Evolutionary conservation across 1,140 invertebrate species (phyloP).

Genomic region (Monochamus saltuarius): DNA sequence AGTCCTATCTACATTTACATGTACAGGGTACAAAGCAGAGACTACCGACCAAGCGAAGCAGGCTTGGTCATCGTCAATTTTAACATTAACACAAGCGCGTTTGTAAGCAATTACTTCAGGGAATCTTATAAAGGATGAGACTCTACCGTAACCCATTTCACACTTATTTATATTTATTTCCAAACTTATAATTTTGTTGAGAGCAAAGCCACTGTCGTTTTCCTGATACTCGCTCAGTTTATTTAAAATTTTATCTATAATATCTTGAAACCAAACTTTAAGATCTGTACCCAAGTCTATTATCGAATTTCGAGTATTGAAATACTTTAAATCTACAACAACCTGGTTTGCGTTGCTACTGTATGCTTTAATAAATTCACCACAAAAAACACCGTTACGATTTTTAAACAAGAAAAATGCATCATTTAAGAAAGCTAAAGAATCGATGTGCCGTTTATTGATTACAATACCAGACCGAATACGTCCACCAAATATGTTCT

Average conservation of each 20-base stretch:
- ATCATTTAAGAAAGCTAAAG: no score
- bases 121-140: background rate
- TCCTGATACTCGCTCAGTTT: no score
- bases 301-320: background rate
- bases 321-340: no score
- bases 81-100: conserved; percentile 21
- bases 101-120: background rate
- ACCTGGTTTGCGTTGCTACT: no score
- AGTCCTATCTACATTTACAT: background rate
- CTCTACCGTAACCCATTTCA: background rate
- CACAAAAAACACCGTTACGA: no score
- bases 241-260: background rate
- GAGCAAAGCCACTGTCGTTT: no score
- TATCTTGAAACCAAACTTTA: background rate
- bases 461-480: no score
- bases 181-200: no score
- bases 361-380: no score
- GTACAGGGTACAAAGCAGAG: conserved; percentile 3
- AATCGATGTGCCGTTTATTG: no score
- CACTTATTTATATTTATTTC: background rate
- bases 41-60: conserved; percentile 32
- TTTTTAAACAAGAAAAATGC: no score
- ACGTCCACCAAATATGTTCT: no score
- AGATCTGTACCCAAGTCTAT: background rate
- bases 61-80: conserved; percentile 22